Evolutionary conservation across 2,888 invertebrate genomes (phyloP), one percentile per base, ranked within the genome.

Genomic region (Hemistola chrysoprasaria): DNA sequence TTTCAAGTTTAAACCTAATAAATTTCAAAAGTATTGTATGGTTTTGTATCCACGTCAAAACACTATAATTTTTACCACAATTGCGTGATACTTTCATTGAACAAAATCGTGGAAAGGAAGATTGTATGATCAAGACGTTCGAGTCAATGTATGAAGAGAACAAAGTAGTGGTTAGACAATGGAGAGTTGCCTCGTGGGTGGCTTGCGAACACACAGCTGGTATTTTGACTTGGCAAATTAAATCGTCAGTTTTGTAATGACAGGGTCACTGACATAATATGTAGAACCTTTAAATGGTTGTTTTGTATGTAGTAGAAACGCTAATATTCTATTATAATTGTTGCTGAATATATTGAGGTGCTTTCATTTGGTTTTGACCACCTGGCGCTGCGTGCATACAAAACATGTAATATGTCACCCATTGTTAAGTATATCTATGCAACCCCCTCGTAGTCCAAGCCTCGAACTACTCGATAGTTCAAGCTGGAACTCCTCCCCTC

Each of bases 241-340:
- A 76, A 72, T 78, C 71, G 67, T 79, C 75, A 77, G 65, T 65
- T 68, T 65, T 77, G 71, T 75, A 59, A 51, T n/a, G n/a, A n/a
- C n/a, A 48, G 64, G 65, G 65, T 61, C 56, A 61, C 57, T 49
- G 28, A 22, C 42, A 61, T 41, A 30, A 33, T 41, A 38, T 40
- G 34, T 7, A 46, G 46, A 40, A 43, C 16, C 16, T 16, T 16
- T 4, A n/a, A n/a, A n/a, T n/a, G n/a, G n/a, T n/a, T n/a, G n/a
- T n/a, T n/a, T n/a, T n/a, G n/a, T n/a, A n/a, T n/a, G n/a, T n/a
- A n/a, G 16, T 16, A 16, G 16, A 3, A 3, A 16, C 16, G 16
- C n/a, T 16, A 16, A 16, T 16, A 16, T 2, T 16, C n/a, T n/a
- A n/a, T n/a, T n/a, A n/a, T 16, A 16, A 16, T 16, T 16, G 16